These are phyloP conservation scores for Falco punctatus DNA, from an alignment of 2,113 vertebrate genomes.

Conservation along the genomic window DNA sequence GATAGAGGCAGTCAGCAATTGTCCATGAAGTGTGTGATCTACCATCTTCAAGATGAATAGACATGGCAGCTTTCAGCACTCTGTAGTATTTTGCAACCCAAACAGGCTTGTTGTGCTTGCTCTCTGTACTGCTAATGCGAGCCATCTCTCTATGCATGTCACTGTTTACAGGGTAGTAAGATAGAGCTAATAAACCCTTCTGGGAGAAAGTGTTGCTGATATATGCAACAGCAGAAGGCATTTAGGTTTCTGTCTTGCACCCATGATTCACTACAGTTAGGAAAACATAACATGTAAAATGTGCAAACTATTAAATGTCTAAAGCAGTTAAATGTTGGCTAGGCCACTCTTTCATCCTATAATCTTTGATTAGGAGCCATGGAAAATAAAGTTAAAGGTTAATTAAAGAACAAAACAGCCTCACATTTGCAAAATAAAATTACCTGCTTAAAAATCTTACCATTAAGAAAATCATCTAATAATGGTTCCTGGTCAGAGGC, in stretches of 20 bases:
- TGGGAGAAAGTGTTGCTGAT: not conserved
- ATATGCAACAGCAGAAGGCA: not conserved
- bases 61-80: not conserved
- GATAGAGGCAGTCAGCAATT: not conserved
- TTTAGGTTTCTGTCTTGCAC: not conserved
- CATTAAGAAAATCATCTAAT: conserved; percentile 1
- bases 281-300: not conserved
- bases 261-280: not conserved
- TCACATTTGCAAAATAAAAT: not conserved
- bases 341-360: not conserved
- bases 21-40: not conserved
- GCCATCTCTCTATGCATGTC: not conserved
- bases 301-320: not conserved
- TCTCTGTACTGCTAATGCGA: not conserved
- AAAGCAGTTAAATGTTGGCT: not conserved
- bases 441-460: not conserved
- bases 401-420: not conserved
- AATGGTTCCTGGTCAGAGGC: not conserved
- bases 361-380: not conserved
- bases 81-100: not conserved
- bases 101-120: not conserved
- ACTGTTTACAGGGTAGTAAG: not conserved
- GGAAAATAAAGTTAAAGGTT: not conserved
- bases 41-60: not conserved
- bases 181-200: not conserved